Conservation (phyloP, 1,140 invertebrate species). For the Gryon sp. region DNA sequence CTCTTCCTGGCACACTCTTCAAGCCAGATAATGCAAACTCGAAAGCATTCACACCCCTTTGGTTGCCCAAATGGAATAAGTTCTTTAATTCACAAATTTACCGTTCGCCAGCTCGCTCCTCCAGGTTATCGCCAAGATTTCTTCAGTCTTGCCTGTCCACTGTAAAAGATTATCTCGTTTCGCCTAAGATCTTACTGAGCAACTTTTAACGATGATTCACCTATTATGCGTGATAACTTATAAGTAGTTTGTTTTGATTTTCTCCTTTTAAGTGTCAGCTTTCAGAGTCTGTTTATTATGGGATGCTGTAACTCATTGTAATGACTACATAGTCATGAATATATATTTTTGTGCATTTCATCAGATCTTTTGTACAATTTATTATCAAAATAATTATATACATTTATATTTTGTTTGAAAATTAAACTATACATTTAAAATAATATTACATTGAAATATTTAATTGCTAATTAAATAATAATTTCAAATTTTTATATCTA, state of each 20-base stretch:
- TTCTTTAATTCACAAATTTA: conserved; percentile 81
- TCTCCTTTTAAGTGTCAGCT: conserved; percentile 6
- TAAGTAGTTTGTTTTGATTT: conserved; percentile 52
- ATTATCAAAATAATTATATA: no score
- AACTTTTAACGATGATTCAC: conserved; percentile 62
- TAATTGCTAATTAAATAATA: no score
- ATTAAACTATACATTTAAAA: no score
- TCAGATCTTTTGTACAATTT: no score
- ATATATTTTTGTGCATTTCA: no score
- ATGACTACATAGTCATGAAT: conserved; percentile 1
- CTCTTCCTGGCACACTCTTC: conserved; percentile 68
- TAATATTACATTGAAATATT: no score
- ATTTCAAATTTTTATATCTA: no score
- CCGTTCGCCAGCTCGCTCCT: conserved; percentile 63
- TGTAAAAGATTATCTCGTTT: conserved; percentile 63
- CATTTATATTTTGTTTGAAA: no score
- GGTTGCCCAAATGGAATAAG: conserved; percentile 80
- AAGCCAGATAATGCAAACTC: conserved; percentile 78
- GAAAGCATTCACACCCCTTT: conserved; percentile 80
- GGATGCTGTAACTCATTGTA: neutral
- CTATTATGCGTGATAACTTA: conserved; percentile 36
- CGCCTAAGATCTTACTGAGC: conserved; percentile 32
- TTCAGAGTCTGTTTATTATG: neutral
- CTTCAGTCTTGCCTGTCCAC: conserved; percentile 56
- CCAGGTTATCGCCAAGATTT: conserved; percentile 68